Evolutionary conservation across 2,113 vertebrate genomes (phyloP).

Genomic region (Aythya baeri): DNA sequence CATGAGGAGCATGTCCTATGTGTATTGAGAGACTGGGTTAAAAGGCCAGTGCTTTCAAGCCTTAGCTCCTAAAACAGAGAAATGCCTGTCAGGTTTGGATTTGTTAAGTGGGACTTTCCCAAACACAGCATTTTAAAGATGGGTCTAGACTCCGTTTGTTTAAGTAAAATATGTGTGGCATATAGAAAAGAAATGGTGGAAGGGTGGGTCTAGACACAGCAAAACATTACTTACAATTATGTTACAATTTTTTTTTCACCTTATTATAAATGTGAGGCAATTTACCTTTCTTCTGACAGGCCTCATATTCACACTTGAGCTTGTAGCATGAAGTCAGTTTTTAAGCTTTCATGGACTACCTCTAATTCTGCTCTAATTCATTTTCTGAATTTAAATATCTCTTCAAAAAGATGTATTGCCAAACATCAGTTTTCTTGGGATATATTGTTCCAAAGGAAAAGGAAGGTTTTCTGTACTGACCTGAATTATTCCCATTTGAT

Average conservation of each 20-base stretch:
- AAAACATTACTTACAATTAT: neutral
- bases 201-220: neutral
- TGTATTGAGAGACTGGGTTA: neutral
- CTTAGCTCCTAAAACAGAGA: neutral
- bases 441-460: constrained; percentile 73
- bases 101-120: neutral
- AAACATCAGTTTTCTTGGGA: constrained; percentile 72
- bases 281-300: neutral
- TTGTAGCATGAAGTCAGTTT: neutral
- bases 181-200: constrained; percentile 43
- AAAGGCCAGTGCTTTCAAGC: neutral
- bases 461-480: constrained; percentile 64
- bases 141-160: neutral
- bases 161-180: neutral
- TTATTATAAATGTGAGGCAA: neutral
- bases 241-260: neutral
- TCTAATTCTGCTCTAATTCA: constrained; percentile 58
- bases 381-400: constrained; percentile 53
- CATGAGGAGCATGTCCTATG: neutral
- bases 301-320: neutral
- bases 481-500: constrained; percentile 57
- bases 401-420: constrained; percentile 78
- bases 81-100: neutral
- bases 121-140: neutral
- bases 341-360: neutral